These are phyloP conservation scores for Choloepus hoffmanni DNA, from an alignment of 2,113 vertebrate genomes.

Conservation along the genomic window DNA sequence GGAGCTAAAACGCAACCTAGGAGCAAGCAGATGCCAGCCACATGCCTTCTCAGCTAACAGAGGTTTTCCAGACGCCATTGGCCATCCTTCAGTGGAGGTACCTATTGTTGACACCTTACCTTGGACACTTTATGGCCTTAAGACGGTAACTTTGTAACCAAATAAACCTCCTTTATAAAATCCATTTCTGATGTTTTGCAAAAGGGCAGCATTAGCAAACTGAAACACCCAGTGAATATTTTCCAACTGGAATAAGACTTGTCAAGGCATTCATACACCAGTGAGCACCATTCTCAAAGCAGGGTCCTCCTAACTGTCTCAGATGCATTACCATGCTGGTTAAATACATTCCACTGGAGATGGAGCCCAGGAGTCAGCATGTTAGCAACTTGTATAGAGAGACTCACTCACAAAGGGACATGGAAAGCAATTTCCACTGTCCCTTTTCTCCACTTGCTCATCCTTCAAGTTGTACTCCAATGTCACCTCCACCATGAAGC, in stretches of 20 bases:
- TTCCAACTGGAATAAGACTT: neutral
- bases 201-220: no score
- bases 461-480: neutral
- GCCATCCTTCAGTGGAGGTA: no score
- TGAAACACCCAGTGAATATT: neutral
- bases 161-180: no score
- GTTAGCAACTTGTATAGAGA: neutral
- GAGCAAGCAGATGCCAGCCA: no score
- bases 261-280: neutral
- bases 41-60: no score
- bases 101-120: no score
- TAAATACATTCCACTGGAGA: neutral
- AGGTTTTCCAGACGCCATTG: no score
- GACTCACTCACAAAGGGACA: neutral
- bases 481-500: neutral
- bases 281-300: constrained; percentile 2
- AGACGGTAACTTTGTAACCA: no score
- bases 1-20: no score
- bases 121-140: no score
- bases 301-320: neutral
- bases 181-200: no score
- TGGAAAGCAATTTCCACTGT: neutral
- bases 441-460: neutral
- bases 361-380: neutral
- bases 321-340: neutral